Conservation (phyloP, 2,797 vertebrate species). For the Neoniphon sammara region DNA sequence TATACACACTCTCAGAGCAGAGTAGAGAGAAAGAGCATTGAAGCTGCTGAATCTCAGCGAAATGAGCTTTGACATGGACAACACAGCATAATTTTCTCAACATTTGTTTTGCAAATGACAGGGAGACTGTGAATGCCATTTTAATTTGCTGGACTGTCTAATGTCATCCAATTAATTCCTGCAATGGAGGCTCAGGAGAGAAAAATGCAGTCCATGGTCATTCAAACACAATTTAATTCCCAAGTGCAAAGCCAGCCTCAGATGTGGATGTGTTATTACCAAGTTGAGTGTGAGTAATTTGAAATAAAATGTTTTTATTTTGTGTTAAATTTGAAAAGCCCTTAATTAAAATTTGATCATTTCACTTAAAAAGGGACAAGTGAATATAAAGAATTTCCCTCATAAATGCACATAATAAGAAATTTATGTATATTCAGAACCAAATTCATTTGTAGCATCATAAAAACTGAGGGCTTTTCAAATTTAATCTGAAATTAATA, state of each 20-base stretch:
- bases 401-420: neutral
- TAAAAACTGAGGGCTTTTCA: slow-evolving; percentile 26
- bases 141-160: neutral
- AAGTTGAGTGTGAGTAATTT: slow-evolving; percentile 3
- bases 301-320: neutral
- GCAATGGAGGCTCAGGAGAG: slow-evolving; percentile 1
- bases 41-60: slow-evolving; percentile 3
- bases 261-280: slow-evolving; percentile 11
- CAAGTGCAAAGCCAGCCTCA: slow-evolving; percentile 11
- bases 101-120: slow-evolving; percentile 10
- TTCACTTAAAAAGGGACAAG: neutral
- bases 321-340: slow-evolving; percentile 48
- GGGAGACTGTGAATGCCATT: neutral
- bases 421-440: neutral
- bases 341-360: neutral
- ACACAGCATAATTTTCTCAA: neutral
- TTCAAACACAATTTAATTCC: slow-evolving; percentile 21
- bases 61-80: neutral
- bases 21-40: neutral
- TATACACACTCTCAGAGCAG: neutral
- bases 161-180: slow-evolving; percentile 12
- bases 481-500: slow-evolving; percentile 23
- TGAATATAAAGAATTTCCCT: neutral
- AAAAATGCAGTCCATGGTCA: slow-evolving; percentile 2
- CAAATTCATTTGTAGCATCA: neutral